These are phyloP conservation scores for Anarhynchus alexandrinus DNA, from an alignment of 2,113 vertebrate genomes.

Conservation along the genomic window DNA sequence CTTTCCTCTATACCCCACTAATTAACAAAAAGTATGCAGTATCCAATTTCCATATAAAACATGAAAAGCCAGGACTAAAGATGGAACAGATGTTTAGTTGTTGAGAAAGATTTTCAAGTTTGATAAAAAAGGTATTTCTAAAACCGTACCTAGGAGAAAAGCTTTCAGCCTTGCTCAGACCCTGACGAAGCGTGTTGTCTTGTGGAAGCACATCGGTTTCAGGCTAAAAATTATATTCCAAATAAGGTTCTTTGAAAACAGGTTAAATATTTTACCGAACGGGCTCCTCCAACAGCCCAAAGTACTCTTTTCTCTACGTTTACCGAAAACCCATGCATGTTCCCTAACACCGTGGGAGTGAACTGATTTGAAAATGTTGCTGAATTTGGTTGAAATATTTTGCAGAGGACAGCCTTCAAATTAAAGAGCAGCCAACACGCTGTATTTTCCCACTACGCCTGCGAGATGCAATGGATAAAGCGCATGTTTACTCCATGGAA, in stretches of 20 bases:
- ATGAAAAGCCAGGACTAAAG: background rate
- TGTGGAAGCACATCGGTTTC: no score
- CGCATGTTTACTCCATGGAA: background rate
- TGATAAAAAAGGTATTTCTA: background rate
- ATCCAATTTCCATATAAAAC: rapidly evolving
- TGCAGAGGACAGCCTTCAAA: background rate
- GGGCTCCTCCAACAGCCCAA: background rate
- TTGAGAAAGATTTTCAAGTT: background rate
- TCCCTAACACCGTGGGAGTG: rapidly evolving
- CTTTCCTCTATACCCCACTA: background rate
- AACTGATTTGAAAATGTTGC: background rate
- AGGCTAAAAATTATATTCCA: background rate
- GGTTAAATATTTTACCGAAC: background rate
- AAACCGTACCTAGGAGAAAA: background rate
- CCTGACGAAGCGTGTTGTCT: rapidly evolving
- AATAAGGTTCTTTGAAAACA: background rate
- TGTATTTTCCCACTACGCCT: rapidly evolving
- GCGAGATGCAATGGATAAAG: rapidly evolving
- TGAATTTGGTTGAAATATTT: background rate
- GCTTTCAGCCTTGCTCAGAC: background rate
- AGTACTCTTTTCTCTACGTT: no score
- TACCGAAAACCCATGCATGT: background rate
- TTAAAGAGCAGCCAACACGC: background rate
- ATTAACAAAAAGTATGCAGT: background rate
- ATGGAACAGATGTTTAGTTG: background rate